Evolutionary conservation across 2,113 vertebrate species (phyloP), one percentile per base, ranked within the genome.

Genomic region (Grammomys dolichurus): DNA sequence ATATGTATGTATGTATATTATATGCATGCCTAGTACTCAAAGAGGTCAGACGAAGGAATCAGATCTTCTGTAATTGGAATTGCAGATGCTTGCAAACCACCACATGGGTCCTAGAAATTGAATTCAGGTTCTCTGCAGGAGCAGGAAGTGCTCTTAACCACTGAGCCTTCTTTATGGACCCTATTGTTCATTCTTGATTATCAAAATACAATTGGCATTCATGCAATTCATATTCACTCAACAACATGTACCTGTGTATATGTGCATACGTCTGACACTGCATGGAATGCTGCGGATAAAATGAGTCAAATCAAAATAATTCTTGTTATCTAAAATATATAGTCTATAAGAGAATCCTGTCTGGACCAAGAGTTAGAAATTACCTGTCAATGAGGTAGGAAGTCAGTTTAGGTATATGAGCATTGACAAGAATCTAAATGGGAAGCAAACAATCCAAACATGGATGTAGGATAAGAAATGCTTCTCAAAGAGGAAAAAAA

Each of bases 151-250:
- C 24, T 84, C 22, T 84, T 43, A 84, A 63, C 13, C 58, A 63
- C 14, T 28, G n/a, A 43, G 40, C 40, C n/a, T 85, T 85, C 14
- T 85, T 20, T 51, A 48, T 3, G 51, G 19, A 65, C 17, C 65
- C 67, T 89, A 43, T 40, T 91, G 36, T 43, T 95, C 24, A n/a
- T 60, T 65, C 65, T 60, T 86, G 22, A 86, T 63, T 86, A 91
- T 56, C 67, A 56, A 91, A 82, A 89, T 94, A n/a, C 63, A 51
- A 73, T 46, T 54, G 82, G 13, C 56, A 87, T 75, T 87, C 67
- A 77, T 72, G 91, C 33, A 54, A 40, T 96, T 89, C 65, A 73
- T 43, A 93, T 26, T 89, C 16, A 56, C 43, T 67, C 87, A 91
- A 89, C 43, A 81, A 67, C 31, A 67, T 7, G 1, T 86, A 7